These are phyloP conservation scores for Perca schrenkii DNA, from an alignment of 2,113 vertebrate genomes.

Conservation along the genomic window DNA sequence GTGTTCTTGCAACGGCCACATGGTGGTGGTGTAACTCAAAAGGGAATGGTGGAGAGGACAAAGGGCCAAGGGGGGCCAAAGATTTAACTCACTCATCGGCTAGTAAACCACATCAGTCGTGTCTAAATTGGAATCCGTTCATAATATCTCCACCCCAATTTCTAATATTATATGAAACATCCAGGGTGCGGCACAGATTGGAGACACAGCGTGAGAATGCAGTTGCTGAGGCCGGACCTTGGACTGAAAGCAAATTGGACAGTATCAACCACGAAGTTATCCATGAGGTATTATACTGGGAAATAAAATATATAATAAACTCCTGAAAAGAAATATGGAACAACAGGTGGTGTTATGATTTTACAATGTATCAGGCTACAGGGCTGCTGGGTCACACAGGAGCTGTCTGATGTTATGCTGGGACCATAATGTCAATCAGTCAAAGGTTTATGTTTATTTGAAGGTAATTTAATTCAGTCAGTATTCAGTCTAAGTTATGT, in stretches of 20 bases:
- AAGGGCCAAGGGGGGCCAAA: background rate
- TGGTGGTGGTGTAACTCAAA: constrained; percentile 50
- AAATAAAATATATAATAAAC: constrained; percentile 43
- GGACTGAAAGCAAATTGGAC: constrained; percentile 46
- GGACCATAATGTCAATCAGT: background rate
- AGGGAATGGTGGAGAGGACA: background rate
- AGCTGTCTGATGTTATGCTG: constrained; percentile 5
- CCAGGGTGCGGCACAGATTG: constrained; percentile 38
- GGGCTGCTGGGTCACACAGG: constrained; percentile 16
- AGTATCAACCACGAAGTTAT: constrained; percentile 33
- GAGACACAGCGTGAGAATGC: constrained; percentile 36
- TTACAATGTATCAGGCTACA: constrained; percentile 17
- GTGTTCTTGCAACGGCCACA: constrained; percentile 46
- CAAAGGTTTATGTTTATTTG: background rate
- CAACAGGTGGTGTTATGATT: constrained; percentile 53
- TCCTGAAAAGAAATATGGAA: constrained; percentile 46
- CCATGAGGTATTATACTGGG: background rate
- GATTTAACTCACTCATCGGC: constrained; percentile 3
- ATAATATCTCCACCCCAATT: constrained; percentile 31
- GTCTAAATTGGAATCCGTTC: constrained; percentile 3
- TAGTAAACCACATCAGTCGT: constrained; percentile 37
- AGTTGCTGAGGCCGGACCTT: constrained; percentile 61
- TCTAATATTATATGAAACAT: constrained; percentile 49
- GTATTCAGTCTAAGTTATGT: background rate
- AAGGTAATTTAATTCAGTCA: constrained; percentile 39